Evolutionary conservation across 2,113 vertebrate genomes (phyloP), one percentile per base, ranked within the genome.

Genomic region (Deroptyus accipitrinus): DNA sequence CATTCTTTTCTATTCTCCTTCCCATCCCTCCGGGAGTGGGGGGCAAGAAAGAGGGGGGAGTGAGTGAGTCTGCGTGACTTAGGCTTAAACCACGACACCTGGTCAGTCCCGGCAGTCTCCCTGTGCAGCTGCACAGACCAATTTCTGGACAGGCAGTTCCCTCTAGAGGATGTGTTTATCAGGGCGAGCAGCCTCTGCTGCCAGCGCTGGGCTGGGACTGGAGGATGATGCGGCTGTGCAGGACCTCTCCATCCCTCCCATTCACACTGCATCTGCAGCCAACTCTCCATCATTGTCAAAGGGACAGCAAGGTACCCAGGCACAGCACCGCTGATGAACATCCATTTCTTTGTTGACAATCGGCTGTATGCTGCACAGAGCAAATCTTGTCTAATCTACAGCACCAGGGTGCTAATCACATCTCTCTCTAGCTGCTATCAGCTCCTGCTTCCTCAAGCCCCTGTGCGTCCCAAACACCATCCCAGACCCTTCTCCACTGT

Each of bases 61-160:
- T n/a, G n/a, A n/a, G n/a, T n/a, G n/a, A n/a, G n/a, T n/a, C n/a
- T n/a, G n/a, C n/a, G n/a, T n/a, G n/a, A n/a, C n/a, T n/a, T n/a
- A n/a, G n/a, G n/a, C n/a, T n/a, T n/a, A n/a, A n/a, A n/a, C n/a
- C n/a, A n/a, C n/a, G n/a, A n/a, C n/a, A n/a, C n/a, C n/a, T n/a
- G n/a, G n/a, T n/a, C 17, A 3, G 42, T 35, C 33, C 49, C 4
- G 6, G 57, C 33, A 59, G 57, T 23, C 20, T 35, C 33, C 33
- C 57, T n/a, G 13, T 24, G 57, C 57, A 73, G 48, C 64, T 0
- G 5, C 3, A 0, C 88, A 82, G 75, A 5, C 30, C 57, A 64
- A 86, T 96, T 90, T 16, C 86, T 95, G 92, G 80, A 48, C 88
- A 13, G 79, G 90, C 67, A 46, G 91, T 80, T 92, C 95, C 95